Base-by-base conservation (phyloP, 2,797 vertebrate genomes). In the Pampus argenteus region DNA sequence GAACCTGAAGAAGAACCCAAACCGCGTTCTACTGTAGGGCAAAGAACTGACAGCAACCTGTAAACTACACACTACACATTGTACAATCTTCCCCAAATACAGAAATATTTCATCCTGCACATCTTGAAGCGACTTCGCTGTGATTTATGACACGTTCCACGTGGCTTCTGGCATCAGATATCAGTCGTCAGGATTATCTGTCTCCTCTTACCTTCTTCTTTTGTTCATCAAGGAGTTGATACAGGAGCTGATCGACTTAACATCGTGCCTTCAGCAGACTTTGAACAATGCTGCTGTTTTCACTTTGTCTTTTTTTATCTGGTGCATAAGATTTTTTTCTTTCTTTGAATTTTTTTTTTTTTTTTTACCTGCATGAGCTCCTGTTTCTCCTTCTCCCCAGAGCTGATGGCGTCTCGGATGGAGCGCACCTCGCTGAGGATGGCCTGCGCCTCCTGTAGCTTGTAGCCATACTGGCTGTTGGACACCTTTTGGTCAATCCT, bases 401-500 rank as follows among this genome's bases (percentile, higher is more conserved):
- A 95, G 56, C 94, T 96, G 93, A 99, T 99, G 86, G 96, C 96
- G 70, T 96, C 97, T 83, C 96, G 96, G 87, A 99, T 97, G 83
- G 95, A 94, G 90, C 96, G 97, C 55, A 98, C 97, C 94, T 99
- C 98, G 67, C 84, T 97, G 81, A 99, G 91, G 82, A 99, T 97
- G 66, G 97, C 97, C 91, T 98, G 97, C 22, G 96, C 97, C 82
- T 99, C 97, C 78, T 99, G 96, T 76, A 96, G 95, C 91, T 96
- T 96, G 92, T 94, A 98, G 78, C 96, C 96, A 45, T 93, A 94
- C 40, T 95, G 94, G 63, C 92, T 91, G 79, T 92, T 95, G 65
- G 97, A 96, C 93, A 99, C 96, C 91, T 99, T 99, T 89, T 95
- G 95, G 87, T 98, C 96, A 49, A 99, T 99, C 92, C 98, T 99